Evolutionary conservation across 2,797 vertebrate genomes (phyloP), one percentile per base, ranked within the genome.

Genomic region (Chelon labrosus): DNA sequence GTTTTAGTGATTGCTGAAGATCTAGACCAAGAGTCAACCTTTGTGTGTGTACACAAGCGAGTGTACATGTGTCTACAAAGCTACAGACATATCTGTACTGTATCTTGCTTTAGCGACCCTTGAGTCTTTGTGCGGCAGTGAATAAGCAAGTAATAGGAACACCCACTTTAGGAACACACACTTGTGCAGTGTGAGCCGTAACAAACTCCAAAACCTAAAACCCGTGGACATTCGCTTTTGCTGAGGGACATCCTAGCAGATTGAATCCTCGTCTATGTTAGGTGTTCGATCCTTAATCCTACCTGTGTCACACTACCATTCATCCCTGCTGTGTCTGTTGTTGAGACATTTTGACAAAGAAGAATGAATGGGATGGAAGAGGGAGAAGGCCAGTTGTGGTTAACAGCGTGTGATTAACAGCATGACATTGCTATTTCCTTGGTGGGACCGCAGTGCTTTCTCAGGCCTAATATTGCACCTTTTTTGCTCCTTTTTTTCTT

Each of bases 381-480:
- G n/a, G n/a, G 10, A 69, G 70, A 84, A 65, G 51, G 53, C 46
- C 59, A 51, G 42, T 64, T 55, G 42, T 51, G 70, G 52, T 53
- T 58, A 71, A 70, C 70, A 75, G 85, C 77, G 46, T 79, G 77
- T 65, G 83, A 65, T 61, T 53, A 56, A 68, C 66, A 81, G 65
- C 13, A 3, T 49, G 70, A 44, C 65, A 44, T 22, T 47, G 46
- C 25, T 54, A 9, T 73, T 84, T 79, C 44, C 42, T 67, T 49
- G 38, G 49, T 75, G 55, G 44, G 39, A 62, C 39, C 20, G 54
- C 44, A 68, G 35, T 58, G 41, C 58, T 70, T 58, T 67, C 46
- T 67, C 51, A 65, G 52, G 61, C 62, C 46, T 39, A 38, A 70
- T 74, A 76, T 79, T 75, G 65, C 61, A 56, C n/a, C 12, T 9